Base-by-base conservation (phyloP, 2,797 vertebrate genomes). In the Champsocephalus esox region DNA sequence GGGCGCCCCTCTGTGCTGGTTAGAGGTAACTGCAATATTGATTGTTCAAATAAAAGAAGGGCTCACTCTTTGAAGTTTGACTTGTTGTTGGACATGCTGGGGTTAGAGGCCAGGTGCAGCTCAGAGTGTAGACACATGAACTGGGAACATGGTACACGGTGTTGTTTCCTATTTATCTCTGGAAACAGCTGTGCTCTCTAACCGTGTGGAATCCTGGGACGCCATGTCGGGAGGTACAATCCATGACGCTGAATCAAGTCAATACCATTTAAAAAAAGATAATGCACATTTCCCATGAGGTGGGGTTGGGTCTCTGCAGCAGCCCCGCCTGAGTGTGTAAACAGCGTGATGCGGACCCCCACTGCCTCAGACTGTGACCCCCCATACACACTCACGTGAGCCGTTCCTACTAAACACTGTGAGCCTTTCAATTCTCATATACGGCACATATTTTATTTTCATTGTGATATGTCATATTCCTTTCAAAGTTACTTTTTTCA, bases 1-100 rank as follows among this genome's bases (percentile, higher is more conserved):
- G 12, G 28, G 66, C 66, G 6, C 66, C 66, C 54, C 66, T 38
- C 54, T 11, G 66, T 57, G 66, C 21, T 21, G 0, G 28, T 4
- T 28, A 8, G 5, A 4, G 32, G 44, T 11, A 34, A 68, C 54
- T 68, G 45, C 66, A 49, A 1, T 3, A 52, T 14, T 16, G 13
- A 7, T 0, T 0, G 6, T 12, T 51, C 9, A 41, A 21, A 51
- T 21, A 17, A 38, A 32, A 46, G 10, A 2, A 4, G 16, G 32
- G 58, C 24, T 44, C 7, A 21, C 12, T 38, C 7, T 12, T 41
- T 61, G 10, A 17, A 34, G 34, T 38, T 9, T 9, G 8, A 38
- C 34, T 38, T 38, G 9, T 38, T 9, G 1, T 38, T 38, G 9
- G 32, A 34, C 10, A 9, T 34, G 0, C 10, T 34, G 17, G 11